Evolutionary conservation across 37 sponge, comb jelly and placozoan genomes (phyloP), one percentile per base, ranked within the genome.

Genomic region (Cladorhizidae sp.): DNA sequence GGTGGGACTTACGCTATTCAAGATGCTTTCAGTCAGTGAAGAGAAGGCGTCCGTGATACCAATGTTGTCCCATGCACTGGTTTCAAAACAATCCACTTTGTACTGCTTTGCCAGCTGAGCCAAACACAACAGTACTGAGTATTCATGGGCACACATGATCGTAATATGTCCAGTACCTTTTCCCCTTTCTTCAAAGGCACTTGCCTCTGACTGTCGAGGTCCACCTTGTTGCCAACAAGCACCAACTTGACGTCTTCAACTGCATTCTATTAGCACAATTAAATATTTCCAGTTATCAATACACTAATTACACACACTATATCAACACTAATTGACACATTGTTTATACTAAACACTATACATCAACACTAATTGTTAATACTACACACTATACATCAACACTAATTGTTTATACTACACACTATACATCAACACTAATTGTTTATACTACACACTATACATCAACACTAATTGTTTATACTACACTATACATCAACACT

Each of bases 181-280:
- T 85, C 64, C 15, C 93, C 93, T 62, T 59, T 78, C 32, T 52
- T 45, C 32, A 65, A 61, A 29, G 85, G 35, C 25, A 92, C 78
- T 42, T 80, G 70, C 63, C 93, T 80, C 22, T 58, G 62, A 0
- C 74, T 55, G 58, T 80, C 77, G 2, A 92, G 75, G 40, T 92
- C 93, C 9, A 80, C 54, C 55, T 92, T 92, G 78, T 92, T 92
- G 0, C 89, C 93, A 43, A 84, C 82, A 35, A 92, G 61, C 54
- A 88, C 40, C 26, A 92, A 28, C 63, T 71, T 88, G 23, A 92
- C 93, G 38, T 59, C 67, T 1, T 76, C 86, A 22, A 85, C 65
- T 70, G 90, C 90, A 81, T 90, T 85, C 90, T 90, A 56, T n/a
- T n/a, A 36, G 29, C 8, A 38, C 7, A 58, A 58, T 31, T 22